Evolutionary conservation across 2,888 invertebrate genomes (phyloP).

Genomic region (Calliopum simillimum): DNA sequence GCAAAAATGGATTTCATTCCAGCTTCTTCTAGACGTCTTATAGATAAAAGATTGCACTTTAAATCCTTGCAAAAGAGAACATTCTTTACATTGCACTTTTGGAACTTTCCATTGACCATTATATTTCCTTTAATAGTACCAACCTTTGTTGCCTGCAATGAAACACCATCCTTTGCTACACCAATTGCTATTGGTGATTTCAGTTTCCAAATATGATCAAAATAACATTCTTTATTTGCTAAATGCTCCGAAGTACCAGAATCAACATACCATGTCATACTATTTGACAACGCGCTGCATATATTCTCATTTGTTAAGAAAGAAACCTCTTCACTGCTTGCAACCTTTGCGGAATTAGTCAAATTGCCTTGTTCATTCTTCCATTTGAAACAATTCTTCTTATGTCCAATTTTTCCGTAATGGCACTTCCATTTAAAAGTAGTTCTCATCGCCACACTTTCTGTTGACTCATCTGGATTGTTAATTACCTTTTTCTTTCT

Average conservation of each 20-base stretch:
- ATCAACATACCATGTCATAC: not conserved
- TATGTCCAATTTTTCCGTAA: no score
- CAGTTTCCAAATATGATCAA: not conserved
- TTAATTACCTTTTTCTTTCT: no score
- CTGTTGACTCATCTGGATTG: no score
- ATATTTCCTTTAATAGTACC: not conserved
- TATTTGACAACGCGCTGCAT: not conserved
- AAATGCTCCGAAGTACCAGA: no score
- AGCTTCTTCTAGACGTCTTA: slow-evolving; percentile 12
- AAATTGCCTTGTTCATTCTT: not conserved
- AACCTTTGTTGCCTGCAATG: not conserved
- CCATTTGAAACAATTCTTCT: no score
- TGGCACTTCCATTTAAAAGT: no score
- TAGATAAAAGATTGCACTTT: slow-evolving; percentile 4
- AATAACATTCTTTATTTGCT: no score
- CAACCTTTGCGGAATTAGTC: not conserved
- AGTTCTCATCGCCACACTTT: no score
- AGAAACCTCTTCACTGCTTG: not conserved
- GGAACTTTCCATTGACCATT: not conserved
- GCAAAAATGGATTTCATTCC: no score
- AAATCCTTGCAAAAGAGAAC: not conserved
- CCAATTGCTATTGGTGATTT: not conserved
- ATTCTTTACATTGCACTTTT: not conserved
- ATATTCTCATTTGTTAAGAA: not conserved
- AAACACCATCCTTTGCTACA: slow-evolving; percentile 15